phyloP scores from a whole-genome alignment of 2,888 invertebrate species.

The Eledona agricola region DNA sequence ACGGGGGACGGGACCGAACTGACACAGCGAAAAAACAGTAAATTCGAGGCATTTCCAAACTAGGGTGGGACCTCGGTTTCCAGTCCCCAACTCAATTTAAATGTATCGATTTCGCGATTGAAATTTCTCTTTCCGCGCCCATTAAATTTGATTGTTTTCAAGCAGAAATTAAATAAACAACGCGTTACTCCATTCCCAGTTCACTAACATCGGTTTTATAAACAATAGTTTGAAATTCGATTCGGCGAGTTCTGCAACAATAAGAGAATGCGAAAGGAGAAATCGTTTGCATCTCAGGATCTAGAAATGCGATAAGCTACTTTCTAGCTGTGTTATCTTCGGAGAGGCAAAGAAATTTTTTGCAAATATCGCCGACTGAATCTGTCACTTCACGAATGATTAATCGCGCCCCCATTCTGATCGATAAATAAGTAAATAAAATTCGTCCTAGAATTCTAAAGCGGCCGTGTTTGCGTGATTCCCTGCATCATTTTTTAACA shows the following conservation, averaged over 20 bases:
- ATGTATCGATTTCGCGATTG: slow-evolving; percentile 13
- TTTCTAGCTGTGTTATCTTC: slow-evolving; percentile 17
- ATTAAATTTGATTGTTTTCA: slow-evolving; percentile 7
- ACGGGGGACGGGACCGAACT: slow-evolving; percentile 17
- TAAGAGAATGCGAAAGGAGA: slow-evolving; percentile 20
- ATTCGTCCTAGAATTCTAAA: slow-evolving; percentile 10
- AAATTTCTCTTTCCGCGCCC: slow-evolving; percentile 18
- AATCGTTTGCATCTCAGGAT: slow-evolving; percentile 21
- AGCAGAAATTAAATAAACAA: slow-evolving; percentile 1
- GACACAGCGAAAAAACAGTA: slow-evolving; percentile 15
- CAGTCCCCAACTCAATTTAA: slow-evolving; percentile 9
- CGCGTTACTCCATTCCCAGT: neutral
- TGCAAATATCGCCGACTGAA: slow-evolving; percentile 19
- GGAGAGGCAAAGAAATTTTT: slow-evolving; percentile 12
- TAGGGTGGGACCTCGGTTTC: slow-evolving; percentile 8
- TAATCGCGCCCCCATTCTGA: slow-evolving; percentile 9
- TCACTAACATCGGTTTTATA: slow-evolving; percentile 2
- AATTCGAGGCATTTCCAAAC: slow-evolving; percentile 16
- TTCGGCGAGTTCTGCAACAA: slow-evolving; percentile 2
- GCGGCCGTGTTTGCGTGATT: slow-evolving; percentile 23
- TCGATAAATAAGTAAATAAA: slow-evolving; percentile 20
- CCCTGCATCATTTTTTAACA: slow-evolving; percentile 18
- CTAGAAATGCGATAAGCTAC: slow-evolving; percentile 9
- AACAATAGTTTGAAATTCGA: slow-evolving; percentile 16
- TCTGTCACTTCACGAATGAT: slow-evolving; percentile 11